These are phyloP conservation scores for Geotria australis DNA, from an alignment of 2,797 vertebrate species.

Conservation along the genomic window DNA sequence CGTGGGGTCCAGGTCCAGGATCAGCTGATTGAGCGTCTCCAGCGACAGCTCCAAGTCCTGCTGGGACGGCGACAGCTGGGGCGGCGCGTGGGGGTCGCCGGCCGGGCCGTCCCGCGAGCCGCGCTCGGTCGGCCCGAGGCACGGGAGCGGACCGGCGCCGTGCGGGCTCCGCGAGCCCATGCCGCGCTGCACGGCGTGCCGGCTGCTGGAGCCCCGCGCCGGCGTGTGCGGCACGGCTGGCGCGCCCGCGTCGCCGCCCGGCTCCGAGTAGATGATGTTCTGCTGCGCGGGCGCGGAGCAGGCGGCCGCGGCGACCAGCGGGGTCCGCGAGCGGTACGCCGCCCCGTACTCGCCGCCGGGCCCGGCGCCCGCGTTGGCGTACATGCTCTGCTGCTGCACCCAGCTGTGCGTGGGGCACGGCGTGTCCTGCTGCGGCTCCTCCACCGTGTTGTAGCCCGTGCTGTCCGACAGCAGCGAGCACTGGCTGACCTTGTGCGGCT, in stretches of 20 bases:
- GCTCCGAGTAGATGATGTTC: not conserved
- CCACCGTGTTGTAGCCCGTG: not conserved
- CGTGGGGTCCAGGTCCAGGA: slow-evolving; percentile 44
- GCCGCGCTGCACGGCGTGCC: slow-evolving; percentile 74
- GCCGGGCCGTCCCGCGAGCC: slow-evolving; percentile 11
- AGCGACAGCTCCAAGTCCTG: slow-evolving; percentile 86
- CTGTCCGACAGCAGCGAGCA: not conserved
- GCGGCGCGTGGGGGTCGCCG: slow-evolving; percentile 40
- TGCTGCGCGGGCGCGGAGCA: slow-evolving; percentile 8
- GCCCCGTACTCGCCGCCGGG: slow-evolving; percentile 13
- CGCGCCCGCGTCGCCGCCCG: not conserved
- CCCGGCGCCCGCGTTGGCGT: slow-evolving; percentile 7
- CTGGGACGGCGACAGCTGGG: slow-evolving; percentile 41
- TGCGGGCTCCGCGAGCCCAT: slow-evolving; percentile 76
- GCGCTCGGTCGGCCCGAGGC: slow-evolving; percentile 10
- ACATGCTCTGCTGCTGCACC: slow-evolving; percentile 8
- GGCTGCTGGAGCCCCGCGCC: slow-evolving; percentile 54
- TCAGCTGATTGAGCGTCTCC: slow-evolving; percentile 66
- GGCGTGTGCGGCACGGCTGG: slow-evolving; percentile 38
- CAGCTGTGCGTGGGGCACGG: slow-evolving; percentile 8
- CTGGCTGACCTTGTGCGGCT: not conserved
- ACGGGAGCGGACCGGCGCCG: slow-evolving; percentile 6
- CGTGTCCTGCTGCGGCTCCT: slow-evolving; percentile 7
- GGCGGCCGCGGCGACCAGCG: slow-evolving; percentile 13
- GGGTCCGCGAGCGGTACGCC: slow-evolving; percentile 46